phyloP scores from a whole-genome alignment of 92 coral and sea anemone species.

The Parazoanthus swiftii region DNA sequence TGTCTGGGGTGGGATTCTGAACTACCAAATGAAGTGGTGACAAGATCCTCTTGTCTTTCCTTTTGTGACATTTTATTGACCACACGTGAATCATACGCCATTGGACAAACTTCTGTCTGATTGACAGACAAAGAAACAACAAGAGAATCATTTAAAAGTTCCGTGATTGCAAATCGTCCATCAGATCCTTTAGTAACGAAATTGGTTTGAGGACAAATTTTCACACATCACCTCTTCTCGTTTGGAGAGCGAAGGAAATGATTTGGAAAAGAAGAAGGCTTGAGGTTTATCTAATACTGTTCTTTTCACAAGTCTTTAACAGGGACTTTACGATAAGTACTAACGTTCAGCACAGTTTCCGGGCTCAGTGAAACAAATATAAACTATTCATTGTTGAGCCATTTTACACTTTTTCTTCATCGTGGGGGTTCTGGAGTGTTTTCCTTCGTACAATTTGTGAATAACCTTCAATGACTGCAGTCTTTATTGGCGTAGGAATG shows the following conservation, averaged over 20 bases:
- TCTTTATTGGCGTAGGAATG: not conserved
- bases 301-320: slow-evolving; percentile 35
- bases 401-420: slow-evolving; percentile 36
- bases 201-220: not conserved
- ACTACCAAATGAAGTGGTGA: slow-evolving; percentile 30
- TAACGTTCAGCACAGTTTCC: slow-evolving; percentile 41
- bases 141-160: slow-evolving; percentile 47
- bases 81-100: slow-evolving; percentile 65
- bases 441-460: slow-evolving; percentile 10
- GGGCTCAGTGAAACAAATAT: slow-evolving; percentile 23
- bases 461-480: not conserved
- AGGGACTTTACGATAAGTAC: slow-evolving; percentile 33
- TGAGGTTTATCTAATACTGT: slow-evolving; percentile 10
- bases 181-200: not conserved
- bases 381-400: slow-evolving; percentile 22
- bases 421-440: slow-evolving; percentile 35
- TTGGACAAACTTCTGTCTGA: slow-evolving; percentile 76
- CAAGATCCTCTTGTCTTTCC: slow-evolving; percentile 21
- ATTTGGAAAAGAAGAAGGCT: not conserved
- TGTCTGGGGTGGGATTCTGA: slow-evolving; percentile 37
- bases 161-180: slow-evolving; percentile 32
- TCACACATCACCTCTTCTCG: not conserved
- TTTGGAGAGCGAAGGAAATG: slow-evolving; percentile 17
- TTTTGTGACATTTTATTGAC: slow-evolving; percentile 64
- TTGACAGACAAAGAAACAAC: slow-evolving; percentile 76